phyloP scores from a whole-genome alignment of 2,113 vertebrate species.

The Thymallus thymallus region DNA sequence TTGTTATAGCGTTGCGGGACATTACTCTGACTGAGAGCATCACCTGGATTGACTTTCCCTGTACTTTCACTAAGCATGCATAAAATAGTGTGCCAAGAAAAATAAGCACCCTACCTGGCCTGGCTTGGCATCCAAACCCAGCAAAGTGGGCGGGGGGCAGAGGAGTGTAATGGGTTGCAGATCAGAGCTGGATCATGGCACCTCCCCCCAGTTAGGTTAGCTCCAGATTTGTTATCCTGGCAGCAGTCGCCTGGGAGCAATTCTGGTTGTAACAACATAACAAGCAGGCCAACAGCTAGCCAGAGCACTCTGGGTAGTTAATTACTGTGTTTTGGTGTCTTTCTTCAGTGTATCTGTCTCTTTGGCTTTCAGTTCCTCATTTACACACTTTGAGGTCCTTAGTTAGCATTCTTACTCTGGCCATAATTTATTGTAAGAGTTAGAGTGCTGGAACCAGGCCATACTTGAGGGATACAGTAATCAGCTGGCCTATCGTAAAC shows the following conservation, averaged over 20 bases:
- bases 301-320: slow-evolving; percentile 17
- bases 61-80: slow-evolving; percentile 4
- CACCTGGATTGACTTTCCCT: slow-evolving; percentile 19
- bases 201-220: slow-evolving; percentile 19
- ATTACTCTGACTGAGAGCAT: background rate
- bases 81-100: background rate
- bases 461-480: too few species aligned
- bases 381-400: too few species aligned
- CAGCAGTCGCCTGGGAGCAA: slow-evolving; percentile 24
- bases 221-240: slow-evolving; percentile 14
- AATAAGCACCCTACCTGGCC: slow-evolving; percentile 1
- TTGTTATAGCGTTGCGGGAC: background rate
- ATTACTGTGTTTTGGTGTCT: slow-evolving; percentile 17
- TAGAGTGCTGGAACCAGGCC: too few species aligned
- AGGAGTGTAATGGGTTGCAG: slow-evolving; percentile 20
- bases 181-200: slow-evolving; percentile 17
- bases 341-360: background rate
- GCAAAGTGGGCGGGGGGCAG: slow-evolving; percentile 4
- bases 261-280: slow-evolving; percentile 29
- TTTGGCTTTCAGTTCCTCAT: background rate
- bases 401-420: too few species aligned
- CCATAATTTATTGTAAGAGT: too few species aligned
- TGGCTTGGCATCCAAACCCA: slow-evolving; percentile 9
- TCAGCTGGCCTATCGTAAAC: too few species aligned
- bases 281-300: slow-evolving; percentile 23